These are phyloP conservation scores for Drosophila parthenogenetica DNA, from an alignment of 2,888 invertebrate species.

Conservation along the genomic window DNA sequence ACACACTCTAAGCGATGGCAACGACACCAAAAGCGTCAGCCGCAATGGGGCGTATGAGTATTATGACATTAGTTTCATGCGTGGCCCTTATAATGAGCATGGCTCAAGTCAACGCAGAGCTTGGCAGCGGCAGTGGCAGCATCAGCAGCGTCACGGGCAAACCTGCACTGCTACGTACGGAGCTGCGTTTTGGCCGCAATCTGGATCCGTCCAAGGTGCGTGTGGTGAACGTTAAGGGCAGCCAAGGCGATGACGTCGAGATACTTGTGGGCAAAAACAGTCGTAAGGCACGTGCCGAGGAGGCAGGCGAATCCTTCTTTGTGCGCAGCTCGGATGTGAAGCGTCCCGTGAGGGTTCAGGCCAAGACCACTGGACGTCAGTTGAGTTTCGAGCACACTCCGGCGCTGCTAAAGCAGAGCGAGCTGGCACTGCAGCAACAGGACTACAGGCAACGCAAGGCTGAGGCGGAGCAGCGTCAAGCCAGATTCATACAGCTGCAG, in stretches of 20 bases:
- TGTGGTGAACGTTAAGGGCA: slow-evolving; percentile 91
- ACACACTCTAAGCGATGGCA: slow-evolving; percentile 42
- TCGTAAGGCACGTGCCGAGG: slow-evolving; percentile 73
- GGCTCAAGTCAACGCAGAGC: slow-evolving; percentile 29
- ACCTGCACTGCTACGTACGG: slow-evolving; percentile 89
- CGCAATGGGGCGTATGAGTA: slow-evolving; percentile 35
- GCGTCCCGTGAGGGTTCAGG: slow-evolving; percentile 37
- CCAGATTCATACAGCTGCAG: slow-evolving; percentile 73
- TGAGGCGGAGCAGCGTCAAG: slow-evolving; percentile 71
- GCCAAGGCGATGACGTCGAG: slow-evolving; percentile 91
- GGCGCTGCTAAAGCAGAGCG: slow-evolving; percentile 75
- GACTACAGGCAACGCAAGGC: slow-evolving; percentile 69
- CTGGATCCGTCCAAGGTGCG: slow-evolving; percentile 91
- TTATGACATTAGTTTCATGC: slow-evolving; percentile 33
- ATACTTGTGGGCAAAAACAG: slow-evolving; percentile 85
- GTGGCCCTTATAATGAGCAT: slow-evolving; percentile 34
- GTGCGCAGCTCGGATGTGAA: slow-evolving; percentile 68
- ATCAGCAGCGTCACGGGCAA: slow-evolving; percentile 59
- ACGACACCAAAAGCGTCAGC: slow-evolving; percentile 31
- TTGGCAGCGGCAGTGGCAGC: slow-evolving; percentile 18
- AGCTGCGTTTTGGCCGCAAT: slow-evolving; percentile 91
- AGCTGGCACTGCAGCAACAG: slow-evolving; percentile 64
- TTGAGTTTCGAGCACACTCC: slow-evolving; percentile 74
- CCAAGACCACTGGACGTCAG: slow-evolving; percentile 54
- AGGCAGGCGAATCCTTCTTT: slow-evolving; percentile 70